A percentile compares a stretch with the other conserved stretches of the same genome.
These are phyloP conservation scores for Coranthus polyacanthus DNA, from an alignment of 2,797 vertebrate genomes.

Conservation along the genomic window DNA sequence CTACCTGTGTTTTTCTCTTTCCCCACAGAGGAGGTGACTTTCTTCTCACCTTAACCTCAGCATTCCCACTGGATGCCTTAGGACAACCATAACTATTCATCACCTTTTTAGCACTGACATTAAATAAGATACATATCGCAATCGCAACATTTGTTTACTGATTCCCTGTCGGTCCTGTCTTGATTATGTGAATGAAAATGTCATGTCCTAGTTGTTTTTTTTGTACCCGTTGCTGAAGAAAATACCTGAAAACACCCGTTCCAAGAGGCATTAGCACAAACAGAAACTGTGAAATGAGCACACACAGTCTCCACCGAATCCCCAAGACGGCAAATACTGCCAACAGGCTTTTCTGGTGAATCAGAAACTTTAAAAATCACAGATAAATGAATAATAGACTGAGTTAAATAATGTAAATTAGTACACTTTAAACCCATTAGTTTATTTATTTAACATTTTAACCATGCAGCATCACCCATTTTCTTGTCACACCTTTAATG, in stretches of 20 bases:
- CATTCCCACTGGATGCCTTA: neutral
- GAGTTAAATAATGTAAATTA: constrained; percentile 6
- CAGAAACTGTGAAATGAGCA: constrained; percentile 49
- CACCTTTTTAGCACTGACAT: constrained; percentile 68
- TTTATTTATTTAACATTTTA: neutral
- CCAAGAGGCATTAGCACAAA: constrained; percentile 23
- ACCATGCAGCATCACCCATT: neutral
- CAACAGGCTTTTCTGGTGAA: constrained; percentile 20
- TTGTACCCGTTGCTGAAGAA: constrained; percentile 34
- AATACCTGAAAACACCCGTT: constrained; percentile 35
- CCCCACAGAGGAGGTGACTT: constrained; percentile 30
- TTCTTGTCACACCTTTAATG: neutral
- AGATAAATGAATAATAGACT: constrained; percentile 4
- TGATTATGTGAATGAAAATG: constrained; percentile 75
- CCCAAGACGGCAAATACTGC: constrained; percentile 27
- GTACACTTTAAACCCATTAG: neutral
- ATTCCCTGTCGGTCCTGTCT: constrained; percentile 21
- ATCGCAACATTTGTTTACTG: constrained; percentile 61
- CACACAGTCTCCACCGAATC: constrained; percentile 2
- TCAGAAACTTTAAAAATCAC: constrained; percentile 28
- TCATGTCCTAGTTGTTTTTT: constrained; percentile 51
- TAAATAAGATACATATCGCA: no score
- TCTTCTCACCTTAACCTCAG: constrained; percentile 6
- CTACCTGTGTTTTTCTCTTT: constrained; percentile 24
- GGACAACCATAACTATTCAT: constrained; percentile 52